Evolutionary conservation across 2,888 invertebrate species (phyloP).

Genomic region (Oligia latruncula): DNA sequence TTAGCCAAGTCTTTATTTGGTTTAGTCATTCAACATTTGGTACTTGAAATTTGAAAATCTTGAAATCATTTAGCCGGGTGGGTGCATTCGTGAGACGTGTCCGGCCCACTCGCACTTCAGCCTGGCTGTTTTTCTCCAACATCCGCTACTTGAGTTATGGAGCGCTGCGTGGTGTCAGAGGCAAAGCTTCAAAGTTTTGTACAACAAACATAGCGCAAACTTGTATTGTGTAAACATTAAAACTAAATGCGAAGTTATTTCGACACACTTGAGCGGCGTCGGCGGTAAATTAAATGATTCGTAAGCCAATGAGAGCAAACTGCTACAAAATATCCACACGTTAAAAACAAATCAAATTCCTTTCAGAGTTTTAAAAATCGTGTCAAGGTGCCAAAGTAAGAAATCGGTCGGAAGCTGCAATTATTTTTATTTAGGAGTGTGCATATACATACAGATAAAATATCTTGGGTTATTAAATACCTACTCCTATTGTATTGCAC

Average conservation of each 20-base stretch:
- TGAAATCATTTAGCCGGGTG: no score
- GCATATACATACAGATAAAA: conserved; percentile 3
- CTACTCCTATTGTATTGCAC: conserved; percentile 17
- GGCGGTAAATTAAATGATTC: not conserved
- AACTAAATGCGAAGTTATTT: not conserved
- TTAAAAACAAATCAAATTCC: conserved; percentile 23
- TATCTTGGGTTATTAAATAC: conserved; percentile 20
- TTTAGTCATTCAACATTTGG: no score
- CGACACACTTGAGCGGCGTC: no score
- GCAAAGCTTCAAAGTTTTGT: not conserved
- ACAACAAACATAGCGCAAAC: not conserved
- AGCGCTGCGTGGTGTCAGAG: not conserved
- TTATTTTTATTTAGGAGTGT: conserved; percentile 32
- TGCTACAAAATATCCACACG: not conserved
- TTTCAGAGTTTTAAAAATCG: conserved; percentile 20
- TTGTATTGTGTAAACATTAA: not conserved
- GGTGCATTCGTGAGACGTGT: no score
- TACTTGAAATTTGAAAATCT: no score
- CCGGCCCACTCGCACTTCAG: no score
- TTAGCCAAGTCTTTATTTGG: no score
- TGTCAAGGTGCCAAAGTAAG: conserved; percentile 39
- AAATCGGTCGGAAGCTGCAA: conserved; percentile 30
- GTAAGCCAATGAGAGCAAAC: not conserved
- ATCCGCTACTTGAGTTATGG: no score
- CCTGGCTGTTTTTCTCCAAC: no score